Percentiles rank a stretch among this genome's conserved stretches.
These are phyloP conservation scores for Campoplex nolae DNA, from an alignment of 2,888 invertebrate species.

Conservation along the genomic window DNA sequence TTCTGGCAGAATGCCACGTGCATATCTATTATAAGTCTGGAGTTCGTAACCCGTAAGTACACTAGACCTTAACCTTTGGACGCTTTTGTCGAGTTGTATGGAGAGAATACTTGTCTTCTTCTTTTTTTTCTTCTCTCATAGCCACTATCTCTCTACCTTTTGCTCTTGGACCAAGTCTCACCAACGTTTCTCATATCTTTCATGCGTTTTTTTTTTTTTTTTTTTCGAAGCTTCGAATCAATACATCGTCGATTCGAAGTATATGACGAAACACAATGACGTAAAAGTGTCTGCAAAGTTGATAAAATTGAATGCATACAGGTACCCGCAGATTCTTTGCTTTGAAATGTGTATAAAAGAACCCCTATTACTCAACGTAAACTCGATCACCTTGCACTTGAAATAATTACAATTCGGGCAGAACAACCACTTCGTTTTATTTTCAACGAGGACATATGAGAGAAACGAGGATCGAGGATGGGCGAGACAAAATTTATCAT, in stretches of 20 bases:
- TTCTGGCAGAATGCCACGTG: slow-evolving; percentile 73
- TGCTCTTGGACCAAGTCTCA: slow-evolving; percentile 12
- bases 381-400: too few species aligned
- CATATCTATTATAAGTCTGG: slow-evolving; percentile 70
- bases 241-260: slow-evolving; percentile 3
- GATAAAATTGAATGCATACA: background rate
- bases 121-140: slow-evolving; percentile 30
- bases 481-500: too few species aligned
- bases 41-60: slow-evolving; percentile 66
- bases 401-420: too few species aligned
- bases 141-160: slow-evolving; percentile 27
- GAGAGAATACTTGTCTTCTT: slow-evolving; percentile 37
- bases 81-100: slow-evolving; percentile 28
- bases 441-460: too few species aligned
- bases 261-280: background rate
- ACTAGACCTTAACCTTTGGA: slow-evolving; percentile 75
- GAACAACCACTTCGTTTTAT: too few species aligned
- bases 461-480: too few species aligned
- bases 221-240: slow-evolving; percentile 1
- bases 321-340: too few species aligned
- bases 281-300: background rate
- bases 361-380: too few species aligned
- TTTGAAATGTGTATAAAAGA: too few species aligned
- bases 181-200: background rate
- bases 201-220: background rate